Base-by-base conservation (phyloP, 1,140 invertebrate species). In the Sinonovacula constricta region DNA sequence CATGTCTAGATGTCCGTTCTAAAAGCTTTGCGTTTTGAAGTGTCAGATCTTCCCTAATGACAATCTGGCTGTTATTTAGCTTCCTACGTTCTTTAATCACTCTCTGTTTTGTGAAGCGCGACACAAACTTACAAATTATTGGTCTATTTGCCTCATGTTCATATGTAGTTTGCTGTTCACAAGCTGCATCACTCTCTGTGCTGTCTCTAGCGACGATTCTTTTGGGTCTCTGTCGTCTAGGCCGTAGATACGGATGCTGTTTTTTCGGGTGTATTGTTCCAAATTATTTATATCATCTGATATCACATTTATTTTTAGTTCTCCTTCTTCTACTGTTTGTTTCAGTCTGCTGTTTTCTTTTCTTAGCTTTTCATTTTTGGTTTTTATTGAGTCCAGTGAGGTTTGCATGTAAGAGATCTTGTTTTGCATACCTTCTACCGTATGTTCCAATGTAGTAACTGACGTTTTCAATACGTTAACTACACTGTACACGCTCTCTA, bases 361-460 rank as follows among this genome's bases (percentile, higher is more conserved):
- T 12, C 24, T 10, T 14, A 62, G 30, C 31, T 34, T 30, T 28
- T 3, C 28, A 10, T 49, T 45, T 49, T n/a, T n/a, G 3, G 18
- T 39, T 31, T 49, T 22, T 28, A 65, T 3, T 3, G 26, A 5
- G 28, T 45, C 62, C 2, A 28, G 10, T 49, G 39, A 45, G 3
- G 49, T 28, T n/a, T 65, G 34, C 22, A 65, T 12, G 22, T 65
- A 34, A 28, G 62, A 65, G 12, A 65, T 24, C 28, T 65, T 39
- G 24, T 39, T 65, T 49, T 39, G 39, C 3, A 65, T 22, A 3
- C 3, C 28, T 28, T 39, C 39, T 22, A 65, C 18, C 3, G 28
- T 28, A 24, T 39, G 22, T 65, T 65, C 62, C 1, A 49, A 15
- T 10, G 24, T 34, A 18, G n/a, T 24, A 3, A 65, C 62, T 31